These are phyloP conservation scores for Eulimnadia texana DNA, from an alignment of 1,140 invertebrate genomes.

Conservation along the genomic window DNA sequence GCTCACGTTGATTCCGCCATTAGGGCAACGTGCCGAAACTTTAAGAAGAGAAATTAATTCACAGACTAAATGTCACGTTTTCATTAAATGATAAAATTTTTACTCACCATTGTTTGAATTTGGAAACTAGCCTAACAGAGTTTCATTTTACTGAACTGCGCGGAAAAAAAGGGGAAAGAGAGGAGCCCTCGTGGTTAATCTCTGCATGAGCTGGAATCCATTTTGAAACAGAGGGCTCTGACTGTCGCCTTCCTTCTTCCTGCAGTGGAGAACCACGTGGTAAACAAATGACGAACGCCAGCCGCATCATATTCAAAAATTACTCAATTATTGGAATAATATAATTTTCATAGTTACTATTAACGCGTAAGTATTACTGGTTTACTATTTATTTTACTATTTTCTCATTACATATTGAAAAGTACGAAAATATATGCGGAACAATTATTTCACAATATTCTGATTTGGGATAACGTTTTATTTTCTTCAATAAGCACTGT, in stretches of 20 bases:
- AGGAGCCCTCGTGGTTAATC: not conserved
- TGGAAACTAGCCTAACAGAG: not conserved
- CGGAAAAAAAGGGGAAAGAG: not conserved
- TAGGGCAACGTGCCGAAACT: not conserved
- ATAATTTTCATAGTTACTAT: no score
- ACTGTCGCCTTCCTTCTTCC: not conserved
- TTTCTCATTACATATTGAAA: no score
- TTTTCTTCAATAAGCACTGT: not conserved
- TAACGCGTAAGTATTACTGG: no score
- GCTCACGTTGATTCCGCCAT: no score
- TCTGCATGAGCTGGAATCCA: not conserved
- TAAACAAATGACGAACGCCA: conserved; percentile 7
- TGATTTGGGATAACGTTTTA: no score
- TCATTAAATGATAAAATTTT: not conserved
- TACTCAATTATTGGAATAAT: no score
- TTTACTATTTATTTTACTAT: no score
- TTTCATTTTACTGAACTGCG: not conserved
- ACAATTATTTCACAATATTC: no score
- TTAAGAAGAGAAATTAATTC: not conserved
- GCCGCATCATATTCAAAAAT: no score
- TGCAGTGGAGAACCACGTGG: not conserved
- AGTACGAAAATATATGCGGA: no score
- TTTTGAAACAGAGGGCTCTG: not conserved
- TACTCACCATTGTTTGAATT: not conserved
- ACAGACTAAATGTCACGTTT: not conserved